A percentile compares a stretch with the other conserved stretches of the same genome.
Evolutionary conservation across 2,797 vertebrate genomes (phyloP).

Genomic region (Scyliorhinus canicula): DNA sequence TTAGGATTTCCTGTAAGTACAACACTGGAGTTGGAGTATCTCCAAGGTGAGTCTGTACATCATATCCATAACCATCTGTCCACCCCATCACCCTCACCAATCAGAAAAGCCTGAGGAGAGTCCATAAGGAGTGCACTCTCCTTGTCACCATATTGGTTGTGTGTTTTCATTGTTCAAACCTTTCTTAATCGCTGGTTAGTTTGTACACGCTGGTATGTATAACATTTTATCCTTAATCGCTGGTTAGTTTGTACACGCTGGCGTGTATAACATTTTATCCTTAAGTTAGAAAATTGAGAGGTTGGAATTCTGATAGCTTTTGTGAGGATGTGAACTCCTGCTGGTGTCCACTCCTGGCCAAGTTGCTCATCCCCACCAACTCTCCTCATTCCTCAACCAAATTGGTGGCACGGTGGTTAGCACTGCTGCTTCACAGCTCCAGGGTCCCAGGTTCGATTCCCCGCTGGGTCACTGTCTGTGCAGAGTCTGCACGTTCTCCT

Average conservation of each 20-base stretch:
- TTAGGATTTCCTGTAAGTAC: no score
- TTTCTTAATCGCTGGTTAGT: not conserved
- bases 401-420: no score
- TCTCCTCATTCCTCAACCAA: no score
- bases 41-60: not conserved
- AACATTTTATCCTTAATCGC: not conserved
- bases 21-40: not conserved
- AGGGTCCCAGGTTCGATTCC: no score
- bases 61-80: not conserved
- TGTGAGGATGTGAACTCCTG: not conserved
- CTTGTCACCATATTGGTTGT: not conserved
- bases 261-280: not conserved
- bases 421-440: no score
- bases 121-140: not conserved
- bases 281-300: not conserved
- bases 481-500: no score
- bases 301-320: not conserved
- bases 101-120: not conserved
- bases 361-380: not conserved
- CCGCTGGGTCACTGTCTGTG: no score
- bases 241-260: not conserved
- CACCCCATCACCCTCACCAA: not conserved
- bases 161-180: not conserved
- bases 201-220: not conserved
- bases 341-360: no score